A percentile compares a stretch with the other conserved stretches of the same genome.
These are phyloP conservation scores for Syrrhaptes paradoxus DNA, from an alignment of 2,113 vertebrate genomes.

Conservation along the genomic window DNA sequence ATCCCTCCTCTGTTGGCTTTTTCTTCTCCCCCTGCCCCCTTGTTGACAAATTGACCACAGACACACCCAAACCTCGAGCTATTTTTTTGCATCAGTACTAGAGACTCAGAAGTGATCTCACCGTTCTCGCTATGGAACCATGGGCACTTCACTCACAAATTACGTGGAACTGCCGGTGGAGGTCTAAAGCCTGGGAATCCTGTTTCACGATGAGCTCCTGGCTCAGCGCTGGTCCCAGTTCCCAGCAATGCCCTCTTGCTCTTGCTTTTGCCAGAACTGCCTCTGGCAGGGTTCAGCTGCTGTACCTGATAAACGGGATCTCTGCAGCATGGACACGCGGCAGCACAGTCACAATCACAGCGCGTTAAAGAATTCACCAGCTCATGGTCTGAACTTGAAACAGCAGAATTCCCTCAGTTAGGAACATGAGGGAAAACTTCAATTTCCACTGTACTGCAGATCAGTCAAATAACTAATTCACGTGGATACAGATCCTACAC, in stretches of 20 bases:
- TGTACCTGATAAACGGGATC: too few relatives aligned
- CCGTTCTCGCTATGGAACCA: too few relatives aligned
- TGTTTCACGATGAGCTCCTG: too few relatives aligned
- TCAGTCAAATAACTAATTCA: not conserved
- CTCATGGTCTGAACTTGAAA: not conserved
- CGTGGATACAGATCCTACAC: not conserved
- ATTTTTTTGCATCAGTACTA: rapidly evolving
- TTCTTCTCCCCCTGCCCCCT: not conserved
- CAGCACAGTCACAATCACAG: not conserved
- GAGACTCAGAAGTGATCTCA: too few relatives aligned
- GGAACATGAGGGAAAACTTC: not conserved
- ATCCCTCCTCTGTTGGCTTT: rapidly evolving
- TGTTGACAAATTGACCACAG: not conserved
- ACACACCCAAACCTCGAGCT: not conserved
- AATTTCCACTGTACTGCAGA: not conserved
- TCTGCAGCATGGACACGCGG: too few relatives aligned
- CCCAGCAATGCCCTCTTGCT: not conserved
- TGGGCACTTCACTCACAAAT: not conserved
- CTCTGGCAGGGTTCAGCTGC: rapidly evolving
- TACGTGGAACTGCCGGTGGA: too few relatives aligned
- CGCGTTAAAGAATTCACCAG: not conserved
- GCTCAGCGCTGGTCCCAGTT: too few relatives aligned
- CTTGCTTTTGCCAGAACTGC: not conserved
- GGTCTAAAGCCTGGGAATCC: too few relatives aligned
- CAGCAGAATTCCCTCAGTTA: not conserved